Base-by-base conservation (phyloP, 2,113 vertebrate species). In the Siphamia tubifer region DNA sequence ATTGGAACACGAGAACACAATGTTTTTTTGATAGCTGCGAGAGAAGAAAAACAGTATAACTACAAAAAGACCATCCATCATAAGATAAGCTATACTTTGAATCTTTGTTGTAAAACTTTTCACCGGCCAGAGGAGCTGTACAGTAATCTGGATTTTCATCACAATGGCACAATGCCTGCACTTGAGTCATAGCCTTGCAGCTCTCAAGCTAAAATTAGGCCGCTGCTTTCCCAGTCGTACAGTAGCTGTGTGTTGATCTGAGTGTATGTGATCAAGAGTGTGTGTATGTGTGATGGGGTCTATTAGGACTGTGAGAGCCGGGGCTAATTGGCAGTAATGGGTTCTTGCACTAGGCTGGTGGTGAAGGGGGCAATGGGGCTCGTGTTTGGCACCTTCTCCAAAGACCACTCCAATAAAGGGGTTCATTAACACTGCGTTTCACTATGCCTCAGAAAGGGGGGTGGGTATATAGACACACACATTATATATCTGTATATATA, bases 251-350 rank as follows among this genome's bases (percentile, higher is more conserved):
- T 31, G 3, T 49, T 32, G 27, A 53, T 63, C 23, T 25, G 10
- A 35, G 12, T 42, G 53, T 54, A 55, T 54, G 51, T 28, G 55
- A 43, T 44, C 17, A 30, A 23, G 52, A 20, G 49, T 56, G 24
- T 48, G 49, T 53, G 36, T 57, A 2, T 48, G 34, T 0, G 19
- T 67, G 72, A 68, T 56, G 32, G 40, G 47, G 60, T 17, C 80
- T 78, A 74, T 84, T 83, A 81, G 42, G 24, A 71, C 61, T 56
- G 4, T 64, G 51, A 82, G 77, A 71, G 66, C 58, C 55, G 6
- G n/a, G 52, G 44, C 61, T 86, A 87, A 89, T 81, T 87, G 77
- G 66, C 64, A 68, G 55, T 84, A 87, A 90, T 82, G 68, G 82
- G 56, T 81, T 84, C 65, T 69, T 78, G 38, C 39, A 51, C 32